A percentile compares a stretch with the other conserved stretches of the same genome.
Evolutionary conservation across 2,113 vertebrate species (phyloP).

Genomic region (Ptyas mucosa): DNA sequence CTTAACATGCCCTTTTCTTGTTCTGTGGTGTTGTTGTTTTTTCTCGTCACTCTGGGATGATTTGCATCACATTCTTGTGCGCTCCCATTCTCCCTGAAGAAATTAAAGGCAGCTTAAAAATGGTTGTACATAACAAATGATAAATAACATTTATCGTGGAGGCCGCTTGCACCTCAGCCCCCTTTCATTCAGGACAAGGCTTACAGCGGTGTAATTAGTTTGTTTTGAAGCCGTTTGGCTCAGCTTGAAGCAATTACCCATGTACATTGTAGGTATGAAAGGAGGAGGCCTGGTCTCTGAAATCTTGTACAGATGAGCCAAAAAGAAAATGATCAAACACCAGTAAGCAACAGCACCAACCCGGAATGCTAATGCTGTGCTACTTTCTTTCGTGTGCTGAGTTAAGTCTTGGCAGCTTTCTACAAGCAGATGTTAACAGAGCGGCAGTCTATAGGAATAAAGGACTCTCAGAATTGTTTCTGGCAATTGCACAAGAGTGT

Average conservation of each 20-base stretch:
- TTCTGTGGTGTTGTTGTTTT: neutral
- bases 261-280: constrained; percentile 13
- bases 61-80: neutral
- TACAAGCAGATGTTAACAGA: constrained; percentile 14
- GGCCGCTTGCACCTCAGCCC: neutral
- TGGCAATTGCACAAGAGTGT: neutral
- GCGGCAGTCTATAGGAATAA: neutral
- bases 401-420: neutral
- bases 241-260: constrained; percentile 43
- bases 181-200: neutral
- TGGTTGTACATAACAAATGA: neutral
- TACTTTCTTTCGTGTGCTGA: neutral
- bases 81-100: neutral
- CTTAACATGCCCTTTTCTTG: neutral
- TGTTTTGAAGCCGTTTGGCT: constrained; percentile 54
- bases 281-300: constrained; percentile 24
- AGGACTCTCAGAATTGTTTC: neutral
- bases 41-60: neutral
- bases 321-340: constrained; percentile 11
- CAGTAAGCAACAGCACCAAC: neutral
- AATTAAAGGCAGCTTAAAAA: neutral
- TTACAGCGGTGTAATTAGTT: constrained; percentile 39
- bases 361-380: neutral
- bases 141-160: neutral
- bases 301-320: constrained; percentile 8